Evolutionary conservation across 2,797 vertebrate genomes (phyloP).

Genomic region (Alca torda): DNA sequence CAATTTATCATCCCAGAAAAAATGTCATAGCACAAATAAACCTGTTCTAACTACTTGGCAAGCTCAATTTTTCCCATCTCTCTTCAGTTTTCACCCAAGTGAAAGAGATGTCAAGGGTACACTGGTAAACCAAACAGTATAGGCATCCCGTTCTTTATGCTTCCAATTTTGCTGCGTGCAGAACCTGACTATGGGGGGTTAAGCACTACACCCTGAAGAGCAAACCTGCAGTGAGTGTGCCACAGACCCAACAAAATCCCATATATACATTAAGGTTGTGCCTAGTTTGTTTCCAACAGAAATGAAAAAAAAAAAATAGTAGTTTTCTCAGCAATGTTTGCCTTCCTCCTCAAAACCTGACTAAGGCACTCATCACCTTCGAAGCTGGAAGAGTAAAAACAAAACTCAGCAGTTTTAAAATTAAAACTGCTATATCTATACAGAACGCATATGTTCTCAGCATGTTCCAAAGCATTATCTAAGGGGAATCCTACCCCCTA

Average conservation of each 20-base stretch:
- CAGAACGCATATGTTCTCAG: not conserved
- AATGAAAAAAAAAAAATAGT: not conserved
- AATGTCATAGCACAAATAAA: not conserved
- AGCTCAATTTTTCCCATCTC: not conserved
- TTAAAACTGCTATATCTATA: not conserved
- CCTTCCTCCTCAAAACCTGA: not conserved
- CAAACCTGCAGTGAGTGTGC: not conserved
- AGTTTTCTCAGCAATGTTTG: not conserved
- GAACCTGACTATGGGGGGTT: not conserved
- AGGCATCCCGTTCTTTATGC: fast-evolving
- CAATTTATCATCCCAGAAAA: not conserved
- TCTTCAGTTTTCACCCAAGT: not conserved
- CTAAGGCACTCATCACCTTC: not conserved
- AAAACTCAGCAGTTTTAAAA: not conserved
- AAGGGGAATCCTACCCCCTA: not conserved
- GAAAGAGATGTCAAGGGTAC: not conserved
- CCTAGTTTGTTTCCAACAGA: not conserved
- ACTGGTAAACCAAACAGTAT: not conserved
- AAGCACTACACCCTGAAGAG: not conserved
- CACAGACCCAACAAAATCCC: not conserved
- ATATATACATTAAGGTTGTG: not conserved
- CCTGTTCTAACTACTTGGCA: not conserved
- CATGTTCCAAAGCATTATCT: not conserved
- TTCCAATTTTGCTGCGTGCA: not conserved
- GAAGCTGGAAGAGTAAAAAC: not conserved